These are phyloP conservation scores for Drosophila peninsularis DNA, from an alignment of 2,888 invertebrate genomes.

Conservation along the genomic window DNA sequence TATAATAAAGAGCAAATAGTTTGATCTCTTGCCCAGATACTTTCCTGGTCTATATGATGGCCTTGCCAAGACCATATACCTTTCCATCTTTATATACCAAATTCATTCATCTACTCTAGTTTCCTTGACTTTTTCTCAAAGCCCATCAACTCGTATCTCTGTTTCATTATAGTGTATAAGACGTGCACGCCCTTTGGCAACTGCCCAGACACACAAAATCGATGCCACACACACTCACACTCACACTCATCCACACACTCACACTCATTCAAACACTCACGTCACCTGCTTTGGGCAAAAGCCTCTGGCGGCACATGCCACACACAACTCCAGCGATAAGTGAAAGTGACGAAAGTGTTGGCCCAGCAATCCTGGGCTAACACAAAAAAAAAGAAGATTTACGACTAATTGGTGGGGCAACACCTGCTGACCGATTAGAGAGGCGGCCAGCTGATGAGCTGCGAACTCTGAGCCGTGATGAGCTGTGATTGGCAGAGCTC, in stretches of 20 bases:
- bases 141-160: background rate
- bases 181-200: constrained; percentile 10
- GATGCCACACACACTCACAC: constrained; percentile 10
- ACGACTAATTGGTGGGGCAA: constrained; percentile 30
- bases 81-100: background rate
- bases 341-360: constrained; percentile 50
- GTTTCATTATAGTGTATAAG: constrained; percentile 1
- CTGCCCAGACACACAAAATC: constrained; percentile 12
- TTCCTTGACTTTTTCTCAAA: background rate
- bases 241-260: background rate
- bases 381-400: constrained; percentile 15
- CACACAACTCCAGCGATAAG: constrained; percentile 23
- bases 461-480: constrained; percentile 15
- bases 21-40: background rate
- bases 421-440: constrained; percentile 26
- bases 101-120: background rate
- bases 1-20: too few species aligned
- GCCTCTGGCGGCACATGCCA: constrained; percentile 26
- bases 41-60: background rate
- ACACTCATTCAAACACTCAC: constrained; percentile 10
- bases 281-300: constrained; percentile 20
- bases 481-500: constrained; percentile 28
- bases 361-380: constrained; percentile 30
- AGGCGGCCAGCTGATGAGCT: constrained; percentile 23
- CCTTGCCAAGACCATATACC: too few species aligned